Evolutionary conservation across 2,888 invertebrate genomes (phyloP).

Genomic region (Criorhina ranunculi): DNA sequence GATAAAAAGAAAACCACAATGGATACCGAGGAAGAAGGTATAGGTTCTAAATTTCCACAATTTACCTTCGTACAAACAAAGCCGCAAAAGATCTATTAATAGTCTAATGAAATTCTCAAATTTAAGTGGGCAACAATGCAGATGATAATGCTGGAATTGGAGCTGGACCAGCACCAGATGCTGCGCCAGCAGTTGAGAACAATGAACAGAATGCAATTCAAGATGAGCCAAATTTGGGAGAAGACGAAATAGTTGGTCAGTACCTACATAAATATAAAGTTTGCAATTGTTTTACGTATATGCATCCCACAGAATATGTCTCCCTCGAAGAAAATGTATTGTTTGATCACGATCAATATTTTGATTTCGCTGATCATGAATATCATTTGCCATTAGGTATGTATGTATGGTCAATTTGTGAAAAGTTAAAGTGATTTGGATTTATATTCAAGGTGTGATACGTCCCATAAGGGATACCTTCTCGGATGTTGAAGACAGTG

Average conservation of each 20-base stretch:
- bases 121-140: background rate
- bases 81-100: constrained; percentile 9
- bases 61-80: background rate
- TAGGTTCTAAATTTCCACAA: background rate
- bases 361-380: too few species aligned
- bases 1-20: background rate
- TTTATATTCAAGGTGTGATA: too few species aligned
- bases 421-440: too few species aligned
- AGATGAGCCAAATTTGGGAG: background rate
- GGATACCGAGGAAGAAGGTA: constrained; percentile 38
- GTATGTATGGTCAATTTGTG: too few species aligned
- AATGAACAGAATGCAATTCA: background rate
- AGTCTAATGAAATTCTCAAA: background rate
- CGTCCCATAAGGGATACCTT: background rate
- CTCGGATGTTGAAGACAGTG: background rate
- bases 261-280: background rate
- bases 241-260: background rate
- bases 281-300: too few species aligned
- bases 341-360: too few species aligned
- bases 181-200: too few species aligned
- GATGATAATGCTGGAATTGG: background rate
- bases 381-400: too few species aligned
- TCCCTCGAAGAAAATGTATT: too few species aligned
- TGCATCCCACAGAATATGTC: too few species aligned
- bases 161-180: background rate